Percentiles rank a stretch among this genome's conserved stretches.
Conservation (phyloP, 2,113 vertebrate genomes). For the Pseudorectes ferrugineus region DNA sequence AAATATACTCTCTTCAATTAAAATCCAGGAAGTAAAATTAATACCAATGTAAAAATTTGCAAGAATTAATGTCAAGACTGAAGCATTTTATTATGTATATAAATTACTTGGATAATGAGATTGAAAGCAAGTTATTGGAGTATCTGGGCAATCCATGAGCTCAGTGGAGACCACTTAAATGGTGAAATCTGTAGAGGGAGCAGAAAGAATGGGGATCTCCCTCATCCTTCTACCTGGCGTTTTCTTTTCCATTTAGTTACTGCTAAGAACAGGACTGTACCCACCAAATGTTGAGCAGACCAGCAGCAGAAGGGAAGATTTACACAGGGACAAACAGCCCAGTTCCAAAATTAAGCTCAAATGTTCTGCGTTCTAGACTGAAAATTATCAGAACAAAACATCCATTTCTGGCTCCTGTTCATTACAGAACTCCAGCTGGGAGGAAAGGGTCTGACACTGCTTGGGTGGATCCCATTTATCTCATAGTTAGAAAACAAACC, state of each 20-base stretch:
- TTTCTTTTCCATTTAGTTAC: neutral
- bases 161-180: neutral
- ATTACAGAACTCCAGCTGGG: neutral
- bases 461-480: neutral
- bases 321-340: neutral
- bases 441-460: neutral
- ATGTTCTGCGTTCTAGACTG: neutral
- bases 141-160: neutral
- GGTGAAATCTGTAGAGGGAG: neutral
- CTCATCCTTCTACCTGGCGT: neutral
- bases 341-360: neutral
- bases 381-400: neutral
- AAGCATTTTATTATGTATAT: constrained; percentile 41
- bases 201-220: neutral
- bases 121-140: neutral
- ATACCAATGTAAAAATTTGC: constrained; percentile 38
- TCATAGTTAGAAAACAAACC: neutral
- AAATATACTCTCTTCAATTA: constrained; percentile 63
- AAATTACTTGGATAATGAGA: constrained; percentile 38
- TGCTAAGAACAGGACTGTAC: neutral
- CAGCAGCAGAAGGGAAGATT: neutral
- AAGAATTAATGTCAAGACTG: constrained; percentile 34
- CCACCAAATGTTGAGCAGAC: neutral
- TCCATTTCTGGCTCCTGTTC: neutral
- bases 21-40: constrained; percentile 66